A percentile compares a stretch with the other conserved stretches of the same genome.
phyloP scores from a whole-genome alignment of 2,797 vertebrate species.

The Melanotaenia nigrans region DNA sequence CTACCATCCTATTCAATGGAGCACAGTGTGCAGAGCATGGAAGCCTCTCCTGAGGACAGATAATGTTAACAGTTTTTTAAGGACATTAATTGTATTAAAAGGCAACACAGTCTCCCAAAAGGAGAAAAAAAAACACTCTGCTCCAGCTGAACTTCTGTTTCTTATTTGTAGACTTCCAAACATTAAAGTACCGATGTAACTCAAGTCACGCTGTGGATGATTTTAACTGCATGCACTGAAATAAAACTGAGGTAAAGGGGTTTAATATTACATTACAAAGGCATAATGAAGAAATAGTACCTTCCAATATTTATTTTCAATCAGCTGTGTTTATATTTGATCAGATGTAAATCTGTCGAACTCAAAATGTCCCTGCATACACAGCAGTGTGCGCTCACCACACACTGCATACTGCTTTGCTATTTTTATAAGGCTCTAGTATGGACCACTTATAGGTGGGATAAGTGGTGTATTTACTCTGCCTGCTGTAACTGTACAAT shows the following conservation, averaged over 20 bases:
- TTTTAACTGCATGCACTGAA: slow-evolving; percentile 41
- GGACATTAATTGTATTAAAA: slow-evolving; percentile 1
- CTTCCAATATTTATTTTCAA: not conserved
- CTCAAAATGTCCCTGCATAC: not conserved
- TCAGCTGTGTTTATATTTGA: not conserved
- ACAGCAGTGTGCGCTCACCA: too few species aligned
- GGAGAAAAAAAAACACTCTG: not conserved
- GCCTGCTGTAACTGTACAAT: slow-evolving; percentile 4
- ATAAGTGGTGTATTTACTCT: slow-evolving; percentile 7
- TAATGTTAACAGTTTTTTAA: not conserved
- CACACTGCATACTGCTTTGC: not conserved
- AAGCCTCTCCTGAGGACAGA: not conserved
- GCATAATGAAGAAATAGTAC: not conserved
- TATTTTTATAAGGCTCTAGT: not conserved
- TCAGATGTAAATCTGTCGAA: not conserved
- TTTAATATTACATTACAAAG: not conserved
- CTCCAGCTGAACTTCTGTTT: not conserved
- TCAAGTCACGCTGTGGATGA: slow-evolving; percentile 9
- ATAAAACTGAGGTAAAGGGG: slow-evolving; percentile 35
- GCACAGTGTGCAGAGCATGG: not conserved
- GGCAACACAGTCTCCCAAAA: not conserved
- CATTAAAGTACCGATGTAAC: slow-evolving; percentile 16
- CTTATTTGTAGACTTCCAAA: slow-evolving; percentile 10
- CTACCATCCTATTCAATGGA: not conserved
- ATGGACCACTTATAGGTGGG: not conserved